Evolutionary conservation across 2,797 vertebrate species (phyloP), one percentile per base, ranked within the genome.

Genomic region (Loris lydekkerianus): DNA sequence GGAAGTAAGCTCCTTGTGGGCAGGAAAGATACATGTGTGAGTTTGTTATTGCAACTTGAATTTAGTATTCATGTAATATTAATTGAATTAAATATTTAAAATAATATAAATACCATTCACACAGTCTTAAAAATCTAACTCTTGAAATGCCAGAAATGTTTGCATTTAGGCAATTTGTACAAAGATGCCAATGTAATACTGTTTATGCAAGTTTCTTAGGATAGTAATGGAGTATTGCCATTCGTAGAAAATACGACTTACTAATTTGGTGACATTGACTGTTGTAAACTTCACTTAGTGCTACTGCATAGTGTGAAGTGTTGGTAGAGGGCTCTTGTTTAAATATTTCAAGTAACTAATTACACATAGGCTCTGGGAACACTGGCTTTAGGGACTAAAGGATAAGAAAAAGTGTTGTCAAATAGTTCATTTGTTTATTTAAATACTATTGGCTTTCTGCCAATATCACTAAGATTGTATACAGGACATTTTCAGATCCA

Each of bases 1-100:
- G 65, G 88, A 95, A 67, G 94, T 96, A 98, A 98, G 96, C 95
- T 96, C 18, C 92, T 53, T 6, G 97, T 94, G 17, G 92, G 67
- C 96, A 96, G 95, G 97, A 86, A 78, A 92, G 90, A 91, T 84
- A 60, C 29, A 77, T 75, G 25, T 87, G 46, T 61, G 37, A 63
- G 31, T 84, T 88, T 89, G 92, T 76, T 82, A 75, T 0, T 78
- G 46, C 27, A 31, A 77, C n/a, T 75, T 29, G 58, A 88, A 25
- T 86, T 58, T 81, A 77, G 23, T 73, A 73, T 73, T 63, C 81
- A 61, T 93, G 67, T 85, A 85, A 81, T 86, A 23, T 46, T 73
- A 77, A 63, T 93, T 87, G 70, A 89, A 94, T 93, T 75, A 76
- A 92, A 81, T 61, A 46, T 6, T 92, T 93, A 23, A 43, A 93